Evolutionary conservation across 2,797 vertebrate genomes (phyloP), one percentile per base, ranked within the genome.

Genomic region (Sebastes baramenuke): DNA sequence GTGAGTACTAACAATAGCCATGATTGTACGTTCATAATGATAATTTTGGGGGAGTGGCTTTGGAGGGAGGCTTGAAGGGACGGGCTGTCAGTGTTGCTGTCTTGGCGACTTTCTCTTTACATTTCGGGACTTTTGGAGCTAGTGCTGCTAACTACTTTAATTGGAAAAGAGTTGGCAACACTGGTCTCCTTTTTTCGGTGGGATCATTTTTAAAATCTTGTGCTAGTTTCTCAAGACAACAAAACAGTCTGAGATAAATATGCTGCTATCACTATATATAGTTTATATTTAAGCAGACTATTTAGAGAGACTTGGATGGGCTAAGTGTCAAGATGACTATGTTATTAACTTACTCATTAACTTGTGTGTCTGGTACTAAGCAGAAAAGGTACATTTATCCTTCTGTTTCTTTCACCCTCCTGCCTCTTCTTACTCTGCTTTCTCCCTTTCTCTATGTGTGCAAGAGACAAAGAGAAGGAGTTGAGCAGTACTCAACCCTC

Each of bases 401-500:
- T 6, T 27, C 6, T 38, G 24, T 67, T 74, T 56, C 29, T 61
- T 49, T 62, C 34, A 75, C 60, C 9, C 30, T 6, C 13, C 16
- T 34, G 13, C 36, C 52, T 72, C 60, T 34, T 56, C 32, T 56
- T 54, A 49, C 55, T 18, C 29, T 38, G n/a, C 3, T 12, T 75
- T 61, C 65, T 70, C 54, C 27, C 38, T 69, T 66, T 76, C 60
- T 64, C 14, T 42, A 16, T 38, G 75, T 87, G 61, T 87, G 72
- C 38, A 24, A 75, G 70, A 85, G 62, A 90, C 87, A 89, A 88
- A 86, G 82, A 79, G 70, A 83, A 80, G 72, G 79, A 84, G 86
- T 61, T 85, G 85, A 92, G 87, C 82, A 81, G 61, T 81, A 86
- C 86, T 90, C 91, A 93, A 90, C 86, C 92, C 88, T 90, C 87